Evolutionary conservation across 2,797 vertebrate species (phyloP), one percentile per base, ranked within the genome.

Genomic region (Coccyzus lansbergi): DNA sequence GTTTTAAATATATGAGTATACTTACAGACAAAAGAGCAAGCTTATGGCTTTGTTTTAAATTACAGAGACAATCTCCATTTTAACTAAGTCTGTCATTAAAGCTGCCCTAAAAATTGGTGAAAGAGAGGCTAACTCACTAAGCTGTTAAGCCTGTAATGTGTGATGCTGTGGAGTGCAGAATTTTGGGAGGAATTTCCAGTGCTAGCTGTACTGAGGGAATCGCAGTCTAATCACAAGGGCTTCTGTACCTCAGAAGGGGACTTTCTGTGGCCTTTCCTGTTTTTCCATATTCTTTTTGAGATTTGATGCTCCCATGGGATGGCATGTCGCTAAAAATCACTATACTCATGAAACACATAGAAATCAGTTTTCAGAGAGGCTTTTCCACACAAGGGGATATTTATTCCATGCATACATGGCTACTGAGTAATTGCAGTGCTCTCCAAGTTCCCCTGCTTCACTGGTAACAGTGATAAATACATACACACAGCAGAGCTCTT

Each of bases 151-250:
- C 51, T 4, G 2, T 81, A 58, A 59, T 26, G 40, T 33, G 29
- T 28, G 59, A 7, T 51, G 42, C 33, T 92, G 58, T 64, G 56
- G 58, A 29, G 36, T 71, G 48, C 44, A 31, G 5, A 70, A 46
- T 85, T 87, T 59, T 69, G n/a, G 62, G 38, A 78, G 20, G 78
- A 68, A 81, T 87, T 92, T 92, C 29, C n/a, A 74, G 26, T 24
- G 12, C n/a, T 75, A 34, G 58, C 25, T 4, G 2, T 53, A 40
- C 58, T 28, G 34, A 71, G 25, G 6, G 42, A 84, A 55, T 84
- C 34, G 14, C 19, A 48, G 17, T 53, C 46, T 58, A 17, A 33
- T 56, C 38, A 44, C 0, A 0, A 13, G 2, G 18, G 17, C 13
- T 8, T 76, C 25, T 40, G 22, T 63, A 46, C 16, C 72, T 90